These are phyloP conservation scores for Cotesia typhae DNA, from an alignment of 1,140 invertebrate species.

Conservation along the genomic window DNA sequence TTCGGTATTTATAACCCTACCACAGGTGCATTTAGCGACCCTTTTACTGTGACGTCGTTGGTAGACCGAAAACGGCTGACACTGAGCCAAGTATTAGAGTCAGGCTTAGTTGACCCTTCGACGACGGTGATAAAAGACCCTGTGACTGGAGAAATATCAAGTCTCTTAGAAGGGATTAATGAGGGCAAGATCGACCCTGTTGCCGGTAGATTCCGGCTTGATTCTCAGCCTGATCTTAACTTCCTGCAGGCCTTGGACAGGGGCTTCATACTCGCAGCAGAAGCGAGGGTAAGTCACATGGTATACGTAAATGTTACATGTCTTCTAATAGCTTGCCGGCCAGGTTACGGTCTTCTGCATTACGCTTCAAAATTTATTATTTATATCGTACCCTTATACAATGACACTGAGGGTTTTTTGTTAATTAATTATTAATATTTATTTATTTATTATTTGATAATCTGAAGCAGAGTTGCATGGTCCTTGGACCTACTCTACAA, in stretches of 20 bases:
- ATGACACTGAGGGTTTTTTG: conserved; percentile 32
- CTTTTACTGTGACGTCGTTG: conserved; percentile 76
- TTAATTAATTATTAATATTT: conserved; percentile 28
- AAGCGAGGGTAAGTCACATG: conserved; percentile 85
- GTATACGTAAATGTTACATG: conserved; percentile 33
- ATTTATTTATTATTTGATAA: conserved; percentile 10
- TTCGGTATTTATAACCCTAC: conserved; percentile 84
- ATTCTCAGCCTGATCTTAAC: conserved; percentile 76
- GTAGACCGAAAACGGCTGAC: conserved; percentile 76
- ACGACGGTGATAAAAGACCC: conserved; percentile 85
- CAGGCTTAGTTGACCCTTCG: conserved; percentile 84
- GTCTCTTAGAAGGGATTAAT: conserved; percentile 81
- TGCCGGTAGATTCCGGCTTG: conserved; percentile 75
- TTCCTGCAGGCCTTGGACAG: conserved; percentile 87
- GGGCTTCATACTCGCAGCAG: conserved; percentile 86
- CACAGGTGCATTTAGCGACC: conserved; percentile 81
- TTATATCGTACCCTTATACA: conserved; percentile 28
- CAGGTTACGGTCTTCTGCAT: conserved; percentile 53
- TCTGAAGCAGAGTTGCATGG: conserved; percentile 52
- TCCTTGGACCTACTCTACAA: conserved; percentile 45
- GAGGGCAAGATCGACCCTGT: conserved; percentile 79
- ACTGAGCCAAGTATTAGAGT: conserved; percentile 78
- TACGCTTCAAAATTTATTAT: conserved; percentile 36
- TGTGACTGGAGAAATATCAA: conserved; percentile 75
- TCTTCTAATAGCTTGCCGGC: conserved; percentile 33